phyloP scores from a whole-genome alignment of 2,113 vertebrate species.

The Struthidea cinerea region DNA sequence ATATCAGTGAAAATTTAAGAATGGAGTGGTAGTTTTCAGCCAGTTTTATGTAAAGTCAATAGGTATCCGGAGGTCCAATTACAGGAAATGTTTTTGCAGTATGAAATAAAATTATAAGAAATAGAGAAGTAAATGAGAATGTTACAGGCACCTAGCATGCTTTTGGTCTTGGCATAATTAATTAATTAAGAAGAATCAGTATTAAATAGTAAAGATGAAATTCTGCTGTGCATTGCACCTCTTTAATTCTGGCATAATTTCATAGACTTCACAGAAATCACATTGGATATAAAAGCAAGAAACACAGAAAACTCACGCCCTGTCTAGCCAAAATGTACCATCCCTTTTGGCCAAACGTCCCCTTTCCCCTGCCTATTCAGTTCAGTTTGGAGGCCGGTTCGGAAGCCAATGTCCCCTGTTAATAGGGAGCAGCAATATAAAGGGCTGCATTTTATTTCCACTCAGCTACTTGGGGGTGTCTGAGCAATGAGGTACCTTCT shows the following conservation, averaged over 20 bases:
- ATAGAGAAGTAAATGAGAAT: slow-evolving; percentile 24
- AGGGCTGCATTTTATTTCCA: neutral
- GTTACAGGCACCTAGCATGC: slow-evolving; percentile 4
- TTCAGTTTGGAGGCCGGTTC: neutral
- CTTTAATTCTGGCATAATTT: slow-evolving; percentile 21
- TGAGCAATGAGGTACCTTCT: neutral
- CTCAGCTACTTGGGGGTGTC: neutral
- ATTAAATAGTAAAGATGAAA: slow-evolving; percentile 6
- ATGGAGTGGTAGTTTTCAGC: neutral
- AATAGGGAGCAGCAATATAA: neutral
- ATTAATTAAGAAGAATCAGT: slow-evolving; percentile 5
- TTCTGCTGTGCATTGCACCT: neutral
- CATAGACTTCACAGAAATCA: neutral
- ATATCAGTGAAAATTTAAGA: slow-evolving; percentile 3
- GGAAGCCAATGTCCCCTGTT: neutral
- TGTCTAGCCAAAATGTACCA: neutral
- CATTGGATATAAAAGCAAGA: neutral
- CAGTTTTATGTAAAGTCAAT: slow-evolving; percentile 20
- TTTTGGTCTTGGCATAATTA: slow-evolving; percentile 14
- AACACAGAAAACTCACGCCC: neutral
- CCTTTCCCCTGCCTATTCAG: neutral
- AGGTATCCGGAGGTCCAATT: slow-evolving; percentile 41
- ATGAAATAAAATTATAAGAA: slow-evolving; percentile 24
- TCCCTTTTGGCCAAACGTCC: neutral
- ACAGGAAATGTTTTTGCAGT: slow-evolving; percentile 42